Percentiles rank a stretch among this genome's conserved stretches.
Conservation (phyloP, 2,888 invertebrate species). For the Heteromurus nitidus region DNA sequence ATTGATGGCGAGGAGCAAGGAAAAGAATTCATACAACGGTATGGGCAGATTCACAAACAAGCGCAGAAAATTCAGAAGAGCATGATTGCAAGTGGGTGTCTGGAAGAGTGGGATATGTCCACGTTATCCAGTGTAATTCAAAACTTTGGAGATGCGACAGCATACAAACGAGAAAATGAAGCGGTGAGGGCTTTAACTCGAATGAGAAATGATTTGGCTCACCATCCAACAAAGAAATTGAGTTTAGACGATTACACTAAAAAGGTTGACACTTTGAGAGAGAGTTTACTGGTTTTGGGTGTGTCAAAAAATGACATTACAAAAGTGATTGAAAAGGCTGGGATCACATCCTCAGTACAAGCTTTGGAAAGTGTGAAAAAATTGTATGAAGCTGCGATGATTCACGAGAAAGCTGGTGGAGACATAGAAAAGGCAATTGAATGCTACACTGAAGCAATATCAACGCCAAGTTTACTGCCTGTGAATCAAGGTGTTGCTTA, state of each 20-base stretch:
- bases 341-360: background rate
- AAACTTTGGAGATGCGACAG: background rate
- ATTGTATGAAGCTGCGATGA: too few relatives aligned
- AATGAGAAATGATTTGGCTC: conserved; percentile 47
- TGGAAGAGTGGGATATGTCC: background rate
- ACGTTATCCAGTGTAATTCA: background rate
- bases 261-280: conserved; percentile 3
- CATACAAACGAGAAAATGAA: background rate
- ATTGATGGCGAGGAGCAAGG: background rate
- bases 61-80: background rate
- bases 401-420: too few relatives aligned
- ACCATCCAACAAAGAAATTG: conserved; percentile 7
- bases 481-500: conserved; percentile 28
- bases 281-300: conserved; percentile 20
- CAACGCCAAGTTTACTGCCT: conserved; percentile 9
- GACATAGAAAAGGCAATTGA: conserved; percentile 33
- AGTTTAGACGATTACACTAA: conserved; percentile 20
- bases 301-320: conserved; percentile 24
- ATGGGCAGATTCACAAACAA: background rate
- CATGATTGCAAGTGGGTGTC: background rate
- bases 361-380: conserved; percentile 8
- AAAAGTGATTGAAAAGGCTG: conserved; percentile 1
- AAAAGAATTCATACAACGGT: background rate
- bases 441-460: conserved; percentile 39
- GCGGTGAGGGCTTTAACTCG: background rate